Percentiles rank a stretch among this genome's conserved stretches.
phyloP scores from a whole-genome alignment of 2,888 invertebrate species.

The Callosobruchus maculatus region DNA sequence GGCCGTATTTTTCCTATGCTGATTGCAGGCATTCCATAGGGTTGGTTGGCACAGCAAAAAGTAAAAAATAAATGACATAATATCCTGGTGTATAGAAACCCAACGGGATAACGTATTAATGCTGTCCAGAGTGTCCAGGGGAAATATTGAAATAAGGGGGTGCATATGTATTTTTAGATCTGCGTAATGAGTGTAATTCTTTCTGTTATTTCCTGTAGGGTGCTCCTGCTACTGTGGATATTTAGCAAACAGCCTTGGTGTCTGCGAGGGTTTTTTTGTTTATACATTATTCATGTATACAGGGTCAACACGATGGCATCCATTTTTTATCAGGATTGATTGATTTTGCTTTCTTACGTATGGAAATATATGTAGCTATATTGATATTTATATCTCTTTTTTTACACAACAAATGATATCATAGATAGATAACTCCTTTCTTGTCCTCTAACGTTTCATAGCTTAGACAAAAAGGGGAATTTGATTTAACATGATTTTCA shows the following conservation, averaged over 20 bases:
- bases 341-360: not conserved
- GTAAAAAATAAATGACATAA: constrained; percentile 42
- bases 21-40: constrained; percentile 25
- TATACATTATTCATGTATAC: not conserved
- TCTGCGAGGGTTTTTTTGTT: not conserved
- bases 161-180: constrained; percentile 25
- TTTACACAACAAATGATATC: too few relatives aligned
- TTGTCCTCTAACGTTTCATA: too few relatives aligned
- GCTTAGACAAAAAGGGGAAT: too few relatives aligned
- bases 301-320: not conserved
- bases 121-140: constrained; percentile 45
- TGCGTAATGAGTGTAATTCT: constrained; percentile 45
- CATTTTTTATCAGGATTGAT: not conserved
- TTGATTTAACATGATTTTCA: too few relatives aligned
- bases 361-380: not conserved
- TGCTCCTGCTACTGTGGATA: constrained; percentile 14
- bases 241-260: not conserved
- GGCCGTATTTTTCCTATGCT: constrained; percentile 24
- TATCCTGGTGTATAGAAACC: constrained; percentile 41
- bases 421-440: too few relatives aligned
- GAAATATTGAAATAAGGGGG: constrained; percentile 47
- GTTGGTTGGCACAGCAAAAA: constrained; percentile 30
- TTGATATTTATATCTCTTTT: not conserved
- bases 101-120: constrained; percentile 44
- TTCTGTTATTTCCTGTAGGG: constrained; percentile 42